Base-by-base conservation (phyloP, 2,113 vertebrate species). In the Nettapus auritus region DNA sequence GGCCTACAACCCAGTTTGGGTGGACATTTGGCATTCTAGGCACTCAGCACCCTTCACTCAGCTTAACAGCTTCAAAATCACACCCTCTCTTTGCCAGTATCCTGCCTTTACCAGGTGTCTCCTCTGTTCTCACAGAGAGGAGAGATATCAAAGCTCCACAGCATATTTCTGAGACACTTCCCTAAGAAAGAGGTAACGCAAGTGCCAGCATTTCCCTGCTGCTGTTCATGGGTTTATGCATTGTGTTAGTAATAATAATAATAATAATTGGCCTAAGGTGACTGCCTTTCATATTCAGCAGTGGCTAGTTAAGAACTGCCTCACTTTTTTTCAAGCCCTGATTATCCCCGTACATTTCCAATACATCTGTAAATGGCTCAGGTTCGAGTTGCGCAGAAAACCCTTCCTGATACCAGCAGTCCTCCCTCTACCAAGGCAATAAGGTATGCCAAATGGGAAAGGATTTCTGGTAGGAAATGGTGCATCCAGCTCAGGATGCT, bases 1-100 rank as follows among this genome's bases (percentile, higher is more conserved):
- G 88, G 57, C 34, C 62, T 76, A 78, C 42, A 87, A 22, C 14
- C 29, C 34, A 42, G 9, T 80, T 62, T 80, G 82, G 20, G 44
- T 18, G 46, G 67, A 52, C 26, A 38, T 52, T 90, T 90, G 91
- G 53, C 80, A 76, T 73, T 86, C 36, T 73, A 86, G 67, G 15
- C 76, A 73, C 34, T 48, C 46, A 48, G 22, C 20, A 48, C 46
- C 52, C 42, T 33, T 55, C 29, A 19, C n/a, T 88, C 31, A 36
- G 6, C 7, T 26, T 50, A 36, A 62, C 19, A 57, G 23, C 26
- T 52, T 13, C 26, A 89, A 79, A 79, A 74, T 31, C 3, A 0
- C 28, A 26, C 4, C 15, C 29, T 7, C 19, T 19, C 31, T 68
- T 80, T 29, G 2, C 46, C 74, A 1, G 0, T 13, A 15, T 16